Conservation (phyloP, 2,888 invertebrate species). For the Sepioteuthis lessoniana region DNA sequence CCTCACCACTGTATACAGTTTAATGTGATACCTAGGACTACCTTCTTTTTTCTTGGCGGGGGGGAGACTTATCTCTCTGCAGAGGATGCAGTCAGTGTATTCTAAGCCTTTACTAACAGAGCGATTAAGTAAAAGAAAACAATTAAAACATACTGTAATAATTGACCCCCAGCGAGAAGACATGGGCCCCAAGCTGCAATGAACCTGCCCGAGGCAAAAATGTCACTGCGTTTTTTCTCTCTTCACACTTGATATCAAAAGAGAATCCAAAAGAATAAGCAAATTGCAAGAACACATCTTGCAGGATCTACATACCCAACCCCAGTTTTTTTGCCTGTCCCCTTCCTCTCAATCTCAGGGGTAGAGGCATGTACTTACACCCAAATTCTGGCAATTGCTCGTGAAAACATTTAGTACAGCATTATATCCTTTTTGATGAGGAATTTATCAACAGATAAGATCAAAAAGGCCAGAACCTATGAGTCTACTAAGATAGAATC, state of each 20-base stretch:
- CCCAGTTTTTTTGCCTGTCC: not conserved
- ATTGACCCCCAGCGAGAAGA: not conserved
- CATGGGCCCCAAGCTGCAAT: no score
- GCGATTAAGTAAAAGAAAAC: not conserved
- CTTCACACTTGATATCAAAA: not conserved
- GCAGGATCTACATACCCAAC: not conserved
- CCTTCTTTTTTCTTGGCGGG: no score
- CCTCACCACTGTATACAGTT: no score
- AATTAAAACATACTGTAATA: not conserved
- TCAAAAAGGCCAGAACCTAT: not conserved
- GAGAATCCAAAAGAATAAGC: not conserved
- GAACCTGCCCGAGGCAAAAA: not conserved
- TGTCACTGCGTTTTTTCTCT: not conserved
- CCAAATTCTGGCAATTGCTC: not conserved
- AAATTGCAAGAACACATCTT: not conserved
- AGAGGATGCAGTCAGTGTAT: no score
- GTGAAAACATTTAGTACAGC: conserved; percentile 20
- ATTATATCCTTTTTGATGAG: conserved; percentile 1
- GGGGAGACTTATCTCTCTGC: no score
- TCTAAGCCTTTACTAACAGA: not conserved
- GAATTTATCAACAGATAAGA: not conserved
- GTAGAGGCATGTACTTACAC: not conserved
- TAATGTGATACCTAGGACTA: no score
- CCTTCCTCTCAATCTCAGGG: not conserved
- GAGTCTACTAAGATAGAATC: conserved; percentile 11